A percentile compares a stretch with the other conserved stretches of the same genome.
Conservation (phyloP, 2,888 invertebrate genomes). For the Philopedon plagiatum region DNA sequence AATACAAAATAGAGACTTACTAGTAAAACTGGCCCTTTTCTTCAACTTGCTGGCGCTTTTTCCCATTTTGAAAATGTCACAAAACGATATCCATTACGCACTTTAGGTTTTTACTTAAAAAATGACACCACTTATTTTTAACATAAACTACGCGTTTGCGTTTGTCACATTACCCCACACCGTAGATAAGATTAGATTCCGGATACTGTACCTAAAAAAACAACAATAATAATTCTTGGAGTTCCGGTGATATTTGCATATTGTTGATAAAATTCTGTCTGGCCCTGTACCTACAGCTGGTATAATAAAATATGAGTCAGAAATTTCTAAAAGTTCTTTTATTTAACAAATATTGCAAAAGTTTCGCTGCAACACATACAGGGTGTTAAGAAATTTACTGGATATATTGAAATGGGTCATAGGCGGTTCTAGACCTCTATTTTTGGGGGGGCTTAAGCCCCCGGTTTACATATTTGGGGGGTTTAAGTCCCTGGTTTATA, state of each 20-base stretch:
- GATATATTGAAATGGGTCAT: too few species aligned
- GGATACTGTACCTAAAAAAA: conserved; percentile 4
- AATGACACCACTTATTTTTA: neutral
- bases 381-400: too few species aligned
- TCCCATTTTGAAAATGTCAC: conserved; percentile 59
- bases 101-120: neutral
- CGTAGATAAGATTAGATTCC: conserved; percentile 16
- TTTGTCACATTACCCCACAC: neutral
- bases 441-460: too few species aligned
- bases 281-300: neutral
- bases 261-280: conserved; percentile 34
- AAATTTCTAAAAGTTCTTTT: too few species aligned
- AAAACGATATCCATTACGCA: neutral
- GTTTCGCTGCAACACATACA: too few species aligned
- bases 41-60: conserved; percentile 65
- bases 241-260: conserved; percentile 25
- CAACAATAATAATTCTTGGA: conserved; percentile 10
- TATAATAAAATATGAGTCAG: too few species aligned
- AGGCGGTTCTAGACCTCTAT: too few species aligned
- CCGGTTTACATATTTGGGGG: too few species aligned
- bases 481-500: too few species aligned
- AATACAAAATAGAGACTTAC: conserved; percentile 47
- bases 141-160: neutral
- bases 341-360: too few species aligned
- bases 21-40: conserved; percentile 58